A percentile compares a stretch with the other conserved stretches of the same genome.
Conservation (phyloP, 2,888 invertebrate species). For the Amphipyra tragopoginis region DNA sequence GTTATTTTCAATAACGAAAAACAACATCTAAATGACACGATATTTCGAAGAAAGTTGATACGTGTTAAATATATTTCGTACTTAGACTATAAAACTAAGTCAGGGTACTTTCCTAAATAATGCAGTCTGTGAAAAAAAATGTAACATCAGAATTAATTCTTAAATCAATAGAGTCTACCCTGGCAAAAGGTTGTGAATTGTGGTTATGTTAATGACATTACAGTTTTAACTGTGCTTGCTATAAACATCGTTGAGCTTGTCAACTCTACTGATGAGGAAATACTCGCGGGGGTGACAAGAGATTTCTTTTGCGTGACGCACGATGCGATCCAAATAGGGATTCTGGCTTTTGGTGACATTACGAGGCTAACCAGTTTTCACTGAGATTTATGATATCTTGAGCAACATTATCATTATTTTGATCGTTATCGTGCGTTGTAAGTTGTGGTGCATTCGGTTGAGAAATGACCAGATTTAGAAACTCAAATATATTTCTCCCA, state of each 20-base stretch:
- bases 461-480: not conserved
- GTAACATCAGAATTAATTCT: not conserved
- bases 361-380: slow-evolving; percentile 46
- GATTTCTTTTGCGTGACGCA: slow-evolving; percentile 17
- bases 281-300: slow-evolving; percentile 7
- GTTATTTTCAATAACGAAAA: slow-evolving; percentile 38
- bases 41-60: slow-evolving; percentile 14
- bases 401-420: slow-evolving; percentile 29
- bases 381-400: slow-evolving; percentile 34
- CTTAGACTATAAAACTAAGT: slow-evolving; percentile 24
- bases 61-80: slow-evolving; percentile 19
- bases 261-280: slow-evolving; percentile 5
- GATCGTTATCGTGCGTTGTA: slow-evolving; percentile 24
- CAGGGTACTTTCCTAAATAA: slow-evolving; percentile 11
- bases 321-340: slow-evolving; percentile 35
- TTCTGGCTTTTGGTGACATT: slow-evolving; percentile 23
- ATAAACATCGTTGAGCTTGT: slow-evolving; percentile 10
- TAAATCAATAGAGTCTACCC: not conserved
- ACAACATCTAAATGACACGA: slow-evolving; percentile 8
- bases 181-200: slow-evolving; percentile 27
- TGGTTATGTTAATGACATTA: slow-evolving; percentile 17
- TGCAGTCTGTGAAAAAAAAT: no score
- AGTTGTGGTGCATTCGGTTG: slow-evolving; percentile 12
- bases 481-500: slow-evolving; percentile 23
- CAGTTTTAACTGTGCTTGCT: slow-evolving; percentile 12